These are phyloP conservation scores for Aulostomus chinensis DNA, from an alignment of 2,797 vertebrate genomes.

Conservation along the genomic window DNA sequence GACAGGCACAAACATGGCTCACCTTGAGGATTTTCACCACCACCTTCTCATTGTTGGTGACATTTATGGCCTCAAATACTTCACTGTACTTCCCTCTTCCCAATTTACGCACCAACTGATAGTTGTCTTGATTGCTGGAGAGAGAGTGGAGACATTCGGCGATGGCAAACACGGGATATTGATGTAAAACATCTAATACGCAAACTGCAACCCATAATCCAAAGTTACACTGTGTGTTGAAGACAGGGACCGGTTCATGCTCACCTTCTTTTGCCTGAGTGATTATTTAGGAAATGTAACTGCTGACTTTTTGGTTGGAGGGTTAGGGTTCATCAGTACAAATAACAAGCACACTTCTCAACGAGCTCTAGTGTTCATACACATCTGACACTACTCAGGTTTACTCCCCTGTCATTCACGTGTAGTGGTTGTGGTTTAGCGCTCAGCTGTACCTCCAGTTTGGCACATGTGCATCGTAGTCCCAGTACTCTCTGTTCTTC, in stretches of 20 bases:
- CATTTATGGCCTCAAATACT: slow-evolving; percentile 98
- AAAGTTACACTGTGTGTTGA: no score
- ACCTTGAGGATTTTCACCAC: slow-evolving; percentile 99
- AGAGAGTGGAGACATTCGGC: slow-evolving; percentile 1
- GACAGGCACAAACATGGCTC: no score
- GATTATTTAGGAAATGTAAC: no score
- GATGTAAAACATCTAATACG: no score
- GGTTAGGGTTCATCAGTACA: not conserved
- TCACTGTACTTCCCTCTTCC: slow-evolving; percentile 98
- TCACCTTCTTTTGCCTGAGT: no score
- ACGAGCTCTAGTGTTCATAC: no score
- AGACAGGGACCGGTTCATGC: no score
- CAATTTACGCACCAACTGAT: slow-evolving; percentile 95
- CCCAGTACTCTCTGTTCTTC: slow-evolving; percentile 97
- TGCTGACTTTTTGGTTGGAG: not conserved
- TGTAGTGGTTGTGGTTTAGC: not conserved
- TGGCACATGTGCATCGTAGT: slow-evolving; percentile 94
- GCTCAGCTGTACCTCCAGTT: slow-evolving; percentile 88
- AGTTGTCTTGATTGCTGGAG: slow-evolving; percentile 96
- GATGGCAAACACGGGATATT: slow-evolving; percentile 9
- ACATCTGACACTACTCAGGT: not conserved
- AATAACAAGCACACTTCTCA: no score
- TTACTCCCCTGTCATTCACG: not conserved
- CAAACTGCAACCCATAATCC: no score
- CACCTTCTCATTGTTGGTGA: slow-evolving; percentile 97